These are phyloP conservation scores for Drosophila grimshawi DNA, from an alignment of 1,140 invertebrate species.

Conservation along the genomic window DNA sequence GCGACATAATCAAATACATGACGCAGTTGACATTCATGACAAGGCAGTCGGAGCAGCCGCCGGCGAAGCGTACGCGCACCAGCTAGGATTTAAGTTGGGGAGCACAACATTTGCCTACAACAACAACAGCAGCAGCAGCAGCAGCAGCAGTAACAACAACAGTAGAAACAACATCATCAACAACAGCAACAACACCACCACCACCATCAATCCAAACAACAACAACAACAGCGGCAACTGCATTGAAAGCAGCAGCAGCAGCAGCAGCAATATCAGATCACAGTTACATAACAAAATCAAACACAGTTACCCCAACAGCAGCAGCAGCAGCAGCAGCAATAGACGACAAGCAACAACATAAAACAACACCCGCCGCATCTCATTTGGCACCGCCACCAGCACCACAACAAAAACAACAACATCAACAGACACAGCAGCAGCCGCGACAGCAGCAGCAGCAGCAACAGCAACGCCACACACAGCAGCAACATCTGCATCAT, in stretches of 20 bases:
- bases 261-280: conserved; percentile 16
- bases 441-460: conserved; percentile 31
- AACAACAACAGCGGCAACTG: conserved; percentile 27
- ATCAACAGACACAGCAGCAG: conserved; percentile 18
- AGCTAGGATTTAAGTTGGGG: conserved; percentile 85
- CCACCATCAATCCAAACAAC: conserved; percentile 18
- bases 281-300: conserved; percentile 32
- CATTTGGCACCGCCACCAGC: conserved; percentile 63
- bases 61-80: conserved; percentile 78
- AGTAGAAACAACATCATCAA: neutral
- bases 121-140: conserved; percentile 37
- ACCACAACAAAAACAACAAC: conserved; percentile 51
- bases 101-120: conserved; percentile 80
- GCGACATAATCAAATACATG: conserved; percentile 93
- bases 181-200: conserved; percentile 37
- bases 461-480: conserved; percentile 14
- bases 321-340: conserved; percentile 38
- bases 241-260: conserved; percentile 16
- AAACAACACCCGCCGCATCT: conserved; percentile 18
- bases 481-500: conserved; percentile 26
- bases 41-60: conserved; percentile 81
- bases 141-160: conserved; percentile 35
- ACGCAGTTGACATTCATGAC: conserved; percentile 94
- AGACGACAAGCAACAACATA: conserved; percentile 28
- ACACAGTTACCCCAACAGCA: conserved; percentile 18